Conservation (phyloP, 2,888 invertebrate species). For the Agriopis aurantiaria region DNA sequence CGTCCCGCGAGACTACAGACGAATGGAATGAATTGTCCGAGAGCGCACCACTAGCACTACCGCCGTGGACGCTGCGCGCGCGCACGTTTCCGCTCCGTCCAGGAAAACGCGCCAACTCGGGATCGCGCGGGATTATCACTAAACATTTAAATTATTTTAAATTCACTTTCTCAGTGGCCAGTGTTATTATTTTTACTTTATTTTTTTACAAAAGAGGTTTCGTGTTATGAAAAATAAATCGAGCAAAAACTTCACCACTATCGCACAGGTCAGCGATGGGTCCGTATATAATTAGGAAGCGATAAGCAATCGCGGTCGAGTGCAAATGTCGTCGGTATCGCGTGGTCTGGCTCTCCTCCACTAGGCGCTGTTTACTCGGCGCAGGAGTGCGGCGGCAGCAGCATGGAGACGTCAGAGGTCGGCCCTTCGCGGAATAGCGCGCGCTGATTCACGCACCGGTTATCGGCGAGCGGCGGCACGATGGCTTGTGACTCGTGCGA, state of each 20-base stretch:
- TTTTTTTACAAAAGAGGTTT: neutral
- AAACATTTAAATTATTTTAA: neutral
- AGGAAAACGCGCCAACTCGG: conserved; percentile 70
- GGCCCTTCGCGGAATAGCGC: conserved; percentile 78
- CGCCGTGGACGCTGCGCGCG: conserved; percentile 75
- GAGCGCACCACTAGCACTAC: conserved; percentile 71
- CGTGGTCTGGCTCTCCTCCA: conserved; percentile 9
- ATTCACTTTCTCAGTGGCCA: neutral
- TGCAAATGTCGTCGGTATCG: conserved; percentile 78
- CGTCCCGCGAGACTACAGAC: conserved; percentile 57
- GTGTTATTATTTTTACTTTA: conserved; percentile 20
- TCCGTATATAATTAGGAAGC: conserved; percentile 67
- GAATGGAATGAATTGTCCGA: conserved; percentile 75
- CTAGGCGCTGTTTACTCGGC: neutral
- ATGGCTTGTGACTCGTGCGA: conserved; percentile 64
- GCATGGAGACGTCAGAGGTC: conserved; percentile 61
- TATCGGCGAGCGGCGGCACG: conserved; percentile 65
- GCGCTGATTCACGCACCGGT: conserved; percentile 84
- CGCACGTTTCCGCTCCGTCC: conserved; percentile 74
- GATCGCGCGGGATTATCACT: conserved; percentile 31
- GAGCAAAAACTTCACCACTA: conserved; percentile 42
- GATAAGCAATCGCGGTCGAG: conserved; percentile 80
- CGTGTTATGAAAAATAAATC: conserved; percentile 23
- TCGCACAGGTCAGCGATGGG: conserved; percentile 66
- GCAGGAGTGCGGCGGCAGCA: neutral